Conservation (phyloP, 2,888 invertebrate genomes). For the Coelopa pilipes region DNA sequence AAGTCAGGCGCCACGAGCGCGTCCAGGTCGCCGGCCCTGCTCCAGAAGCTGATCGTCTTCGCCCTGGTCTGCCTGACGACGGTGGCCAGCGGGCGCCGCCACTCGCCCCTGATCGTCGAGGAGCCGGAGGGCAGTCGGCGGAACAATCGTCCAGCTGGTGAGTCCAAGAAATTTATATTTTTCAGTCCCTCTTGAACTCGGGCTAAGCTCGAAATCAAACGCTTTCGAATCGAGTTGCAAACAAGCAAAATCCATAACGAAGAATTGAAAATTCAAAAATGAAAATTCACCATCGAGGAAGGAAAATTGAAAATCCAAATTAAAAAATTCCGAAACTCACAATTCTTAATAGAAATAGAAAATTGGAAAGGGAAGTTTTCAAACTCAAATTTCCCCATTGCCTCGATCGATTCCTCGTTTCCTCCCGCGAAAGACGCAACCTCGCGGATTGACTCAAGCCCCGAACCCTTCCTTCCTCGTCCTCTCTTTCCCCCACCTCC, state of each 20-base stretch:
- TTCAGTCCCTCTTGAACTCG: background rate
- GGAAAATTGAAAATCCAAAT: background rate
- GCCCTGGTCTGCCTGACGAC: constrained; percentile 51
- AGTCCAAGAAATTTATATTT: constrained; percentile 61
- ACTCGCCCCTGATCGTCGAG: constrained; percentile 74
- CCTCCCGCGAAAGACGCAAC: too few relatives aligned
- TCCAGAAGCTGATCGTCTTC: constrained; percentile 54
- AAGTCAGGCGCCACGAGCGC: constrained; percentile 26
- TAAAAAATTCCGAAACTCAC: background rate
- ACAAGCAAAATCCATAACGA: background rate
- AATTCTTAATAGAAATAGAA: background rate
- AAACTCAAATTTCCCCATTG: too few relatives aligned
- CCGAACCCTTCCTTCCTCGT: too few relatives aligned
- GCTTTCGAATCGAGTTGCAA: background rate
- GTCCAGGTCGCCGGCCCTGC: constrained; percentile 33
- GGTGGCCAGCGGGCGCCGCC: constrained; percentile 65
- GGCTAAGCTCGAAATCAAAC: background rate
- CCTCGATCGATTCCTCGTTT: too few relatives aligned
- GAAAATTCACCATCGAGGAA: background rate
- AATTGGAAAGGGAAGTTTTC: too few relatives aligned
- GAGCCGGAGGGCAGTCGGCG: constrained; percentile 76
- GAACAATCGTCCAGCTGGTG: constrained; percentile 76
- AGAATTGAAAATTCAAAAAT: background rate
- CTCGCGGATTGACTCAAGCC: too few relatives aligned
- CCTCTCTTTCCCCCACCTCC: too few relatives aligned